Percentiles rank a stretch among this genome's conserved stretches.
Conservation (phyloP, 2,113 vertebrate genomes). For the Mola mola region DNA sequence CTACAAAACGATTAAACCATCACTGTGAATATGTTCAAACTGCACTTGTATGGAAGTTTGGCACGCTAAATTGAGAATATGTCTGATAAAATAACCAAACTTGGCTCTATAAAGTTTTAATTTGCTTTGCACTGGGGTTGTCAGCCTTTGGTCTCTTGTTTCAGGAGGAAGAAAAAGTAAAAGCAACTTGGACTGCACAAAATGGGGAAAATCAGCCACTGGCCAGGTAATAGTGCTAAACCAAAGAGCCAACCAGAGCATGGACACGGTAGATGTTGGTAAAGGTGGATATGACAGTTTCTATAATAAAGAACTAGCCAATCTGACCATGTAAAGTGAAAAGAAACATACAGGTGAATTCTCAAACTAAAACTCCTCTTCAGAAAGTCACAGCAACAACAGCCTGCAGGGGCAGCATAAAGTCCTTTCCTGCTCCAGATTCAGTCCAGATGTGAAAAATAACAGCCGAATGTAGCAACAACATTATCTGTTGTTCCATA, state of each 20-base stretch:
- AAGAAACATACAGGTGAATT: slow-evolving; percentile 20
- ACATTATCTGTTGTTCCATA: slow-evolving; percentile 8
- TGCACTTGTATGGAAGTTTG: too few relatives aligned
- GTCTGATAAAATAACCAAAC: too few relatives aligned
- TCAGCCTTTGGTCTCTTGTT: too few relatives aligned
- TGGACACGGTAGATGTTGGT: slow-evolving; percentile 5
- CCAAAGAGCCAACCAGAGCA: slow-evolving; percentile 10
- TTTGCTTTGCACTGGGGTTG: too few relatives aligned
- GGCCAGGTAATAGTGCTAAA: too few relatives aligned
- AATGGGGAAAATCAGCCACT: slow-evolving; percentile 2
- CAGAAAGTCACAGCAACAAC: slow-evolving; percentile 32
- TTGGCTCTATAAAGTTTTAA: too few relatives aligned
- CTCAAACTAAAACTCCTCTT: slow-evolving; percentile 24
- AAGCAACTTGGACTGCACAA: too few relatives aligned
- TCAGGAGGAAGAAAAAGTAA: too few relatives aligned
- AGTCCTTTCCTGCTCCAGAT: slow-evolving; percentile 35
- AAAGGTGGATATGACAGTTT: background rate
- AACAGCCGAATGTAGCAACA: slow-evolving; percentile 7
- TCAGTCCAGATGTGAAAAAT: slow-evolving; percentile 30
- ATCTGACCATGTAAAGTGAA: background rate
- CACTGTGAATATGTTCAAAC: too few relatives aligned
- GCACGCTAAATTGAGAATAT: too few relatives aligned
- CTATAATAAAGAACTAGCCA: background rate
- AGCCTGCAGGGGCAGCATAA: slow-evolving; percentile 1
- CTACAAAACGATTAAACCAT: too few relatives aligned